phyloP scores from a whole-genome alignment of 2,888 invertebrate genomes.

The Gymnosoma rotundatum region DNA sequence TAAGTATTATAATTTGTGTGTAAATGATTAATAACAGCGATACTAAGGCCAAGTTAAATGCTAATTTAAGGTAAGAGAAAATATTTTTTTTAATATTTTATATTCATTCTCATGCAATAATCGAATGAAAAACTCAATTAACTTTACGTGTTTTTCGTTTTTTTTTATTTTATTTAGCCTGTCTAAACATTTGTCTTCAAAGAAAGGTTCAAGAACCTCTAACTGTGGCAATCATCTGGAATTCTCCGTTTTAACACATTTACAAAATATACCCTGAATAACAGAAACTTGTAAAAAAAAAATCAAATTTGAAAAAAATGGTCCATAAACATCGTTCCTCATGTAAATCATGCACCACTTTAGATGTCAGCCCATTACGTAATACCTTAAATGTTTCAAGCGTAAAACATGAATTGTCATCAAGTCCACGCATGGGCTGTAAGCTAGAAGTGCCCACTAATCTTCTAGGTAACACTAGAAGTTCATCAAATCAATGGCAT shows the following conservation, averaged over 20 bases:
- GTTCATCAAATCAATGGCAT: slow-evolving; percentile 75
- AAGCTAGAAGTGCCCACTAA: slow-evolving; percentile 49
- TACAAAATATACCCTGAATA: slow-evolving; percentile 92
- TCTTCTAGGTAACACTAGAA: neutral
- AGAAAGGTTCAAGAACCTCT: slow-evolving; percentile 92
- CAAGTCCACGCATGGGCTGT: slow-evolving; percentile 72
- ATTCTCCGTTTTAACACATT: slow-evolving; percentile 90
- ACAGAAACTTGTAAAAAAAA: slow-evolving; percentile 5
- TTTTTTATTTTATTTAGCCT: slow-evolving; percentile 84
- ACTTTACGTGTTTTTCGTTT: neutral
- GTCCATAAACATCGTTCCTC: slow-evolving; percentile 78
- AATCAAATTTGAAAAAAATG: slow-evolving; percentile 76
- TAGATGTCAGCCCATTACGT: slow-evolving; percentile 78
- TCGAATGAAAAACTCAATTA: neutral
- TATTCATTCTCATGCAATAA: neutral
- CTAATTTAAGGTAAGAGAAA: slow-evolving; percentile 79
- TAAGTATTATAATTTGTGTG: slow-evolving; percentile 73
- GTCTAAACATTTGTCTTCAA: slow-evolving; percentile 90
- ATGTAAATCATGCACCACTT: slow-evolving; percentile 76
- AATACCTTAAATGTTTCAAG: slow-evolving; percentile 41
- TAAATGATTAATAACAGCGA: slow-evolving; percentile 81
- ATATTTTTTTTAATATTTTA: neutral
- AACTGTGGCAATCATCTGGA: slow-evolving; percentile 93
- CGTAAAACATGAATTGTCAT: slow-evolving; percentile 73
- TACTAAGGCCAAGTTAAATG: slow-evolving; percentile 80